Base-by-base conservation (phyloP, 2,888 invertebrate genomes). In the Caenorhabditis becei region DNA sequence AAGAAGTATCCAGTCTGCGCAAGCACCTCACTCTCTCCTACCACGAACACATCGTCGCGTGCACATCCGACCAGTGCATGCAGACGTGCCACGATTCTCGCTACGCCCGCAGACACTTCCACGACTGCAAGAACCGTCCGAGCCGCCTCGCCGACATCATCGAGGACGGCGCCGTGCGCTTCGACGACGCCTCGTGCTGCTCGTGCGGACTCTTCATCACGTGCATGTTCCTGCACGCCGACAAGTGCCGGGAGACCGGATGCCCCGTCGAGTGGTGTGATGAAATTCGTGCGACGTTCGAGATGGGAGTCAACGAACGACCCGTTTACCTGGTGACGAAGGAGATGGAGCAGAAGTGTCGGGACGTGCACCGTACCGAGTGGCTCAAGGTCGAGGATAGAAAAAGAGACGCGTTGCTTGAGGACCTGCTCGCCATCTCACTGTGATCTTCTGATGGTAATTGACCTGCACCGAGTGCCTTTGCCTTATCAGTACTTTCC, bases 21-120 rank as follows among this genome's bases (percentile, higher is more conserved):
- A 63, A 62, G 47, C 63, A 72, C 26, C 72, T 72, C 24, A 56
- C 47, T 0, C 72, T 72, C 35, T 63, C 63, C 72, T 72, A 72
- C 49, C 58, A 49, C 49, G 63, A 72, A n/a, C 72, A 72, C 37
- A 61, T 61, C 61, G 61, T 61, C 61, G 24, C n/a, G 24, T 61
- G 61, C 61, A 28, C 16, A 4, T 11, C 28, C n/a, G 26, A 28
- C 14, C 24, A 16, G 24, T 61, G 61, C 47, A 26, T 47, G 44
- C 44, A 44, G 35, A 24, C 63, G 24, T 72, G 72, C 16, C 32
- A 54, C 18, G 37, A 32, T 18, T 41, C 56, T 10, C 44, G 72
- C 5, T 23, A 56, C 32, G 28, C 47, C 14, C 56, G 72, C 20
- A 8, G 0, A 10, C 72, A 72, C 35, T 72, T 72, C 24, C 8